A percentile compares a stretch with the other conserved stretches of the same genome.
These are phyloP conservation scores for Eubasilissa regina DNA, from an alignment of 1,140 invertebrate species.

Conservation along the genomic window DNA sequence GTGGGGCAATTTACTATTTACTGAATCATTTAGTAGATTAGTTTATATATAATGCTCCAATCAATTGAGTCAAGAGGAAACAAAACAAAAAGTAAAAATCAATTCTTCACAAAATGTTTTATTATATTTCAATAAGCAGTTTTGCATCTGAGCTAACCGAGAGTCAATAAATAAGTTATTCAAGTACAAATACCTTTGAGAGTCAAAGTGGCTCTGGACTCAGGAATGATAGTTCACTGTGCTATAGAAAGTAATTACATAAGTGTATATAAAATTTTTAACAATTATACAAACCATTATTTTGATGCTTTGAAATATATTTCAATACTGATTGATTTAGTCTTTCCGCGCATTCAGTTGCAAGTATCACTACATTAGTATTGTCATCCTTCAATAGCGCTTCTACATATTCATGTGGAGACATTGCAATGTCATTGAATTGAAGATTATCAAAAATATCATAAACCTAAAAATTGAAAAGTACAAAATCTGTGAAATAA, in stretches of 20 bases:
- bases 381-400: constrained; percentile 47
- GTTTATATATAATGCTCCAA: too few relatives aligned
- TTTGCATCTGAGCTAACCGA: too few relatives aligned
- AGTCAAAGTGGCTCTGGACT: too few relatives aligned
- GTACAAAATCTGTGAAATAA: neutral
- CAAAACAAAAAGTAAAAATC: too few relatives aligned
- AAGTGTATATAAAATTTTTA: neutral
- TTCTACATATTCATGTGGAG: constrained; percentile 49
- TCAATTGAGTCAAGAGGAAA: too few relatives aligned
- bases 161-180: too few relatives aligned
- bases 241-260: neutral
- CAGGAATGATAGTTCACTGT: too few relatives aligned
- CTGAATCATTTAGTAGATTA: too few relatives aligned
- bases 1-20: neutral
- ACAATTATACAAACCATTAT: constrained; percentile 29
- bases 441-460: constrained; percentile 57
- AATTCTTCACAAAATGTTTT: too few relatives aligned
- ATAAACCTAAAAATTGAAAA: constrained; percentile 58
- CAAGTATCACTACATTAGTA: constrained; percentile 49
- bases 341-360: constrained; percentile 41
- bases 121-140: too few relatives aligned
- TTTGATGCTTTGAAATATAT: constrained; percentile 32
- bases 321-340: constrained; percentile 35
- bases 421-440: constrained; percentile 49
- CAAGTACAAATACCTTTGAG: too few relatives aligned